These are phyloP conservation scores for Spinus pinus DNA, from an alignment of 2,797 vertebrate species.

Conservation along the genomic window DNA sequence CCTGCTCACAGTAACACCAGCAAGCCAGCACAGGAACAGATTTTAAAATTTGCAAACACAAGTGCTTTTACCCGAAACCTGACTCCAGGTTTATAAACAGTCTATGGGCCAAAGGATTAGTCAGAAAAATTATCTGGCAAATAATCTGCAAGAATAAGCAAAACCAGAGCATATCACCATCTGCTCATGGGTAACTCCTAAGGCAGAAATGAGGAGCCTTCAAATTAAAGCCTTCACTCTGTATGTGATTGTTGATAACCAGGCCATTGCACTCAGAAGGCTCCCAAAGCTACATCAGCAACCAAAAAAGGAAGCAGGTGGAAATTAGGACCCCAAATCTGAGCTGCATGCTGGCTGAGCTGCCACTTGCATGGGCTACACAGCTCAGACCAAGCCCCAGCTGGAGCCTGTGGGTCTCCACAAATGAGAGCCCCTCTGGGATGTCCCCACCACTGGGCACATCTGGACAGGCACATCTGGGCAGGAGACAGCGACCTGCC, in stretches of 20 bases:
- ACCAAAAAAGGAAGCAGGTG: neutral
- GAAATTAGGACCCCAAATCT: neutral
- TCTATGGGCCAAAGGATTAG: constrained; percentile 30
- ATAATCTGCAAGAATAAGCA: constrained; percentile 46
- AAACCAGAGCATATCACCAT: constrained; percentile 8
- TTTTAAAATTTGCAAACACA: constrained; percentile 48
- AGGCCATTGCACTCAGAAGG: neutral
- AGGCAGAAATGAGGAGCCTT: neutral
- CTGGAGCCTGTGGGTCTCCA: neutral
- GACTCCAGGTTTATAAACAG: constrained; percentile 41
- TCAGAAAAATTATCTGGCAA: constrained; percentile 60
- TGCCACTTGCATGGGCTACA: neutral
- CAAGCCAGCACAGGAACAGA: neutral
- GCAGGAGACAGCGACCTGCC: neutral
- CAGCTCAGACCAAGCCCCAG: neutral
- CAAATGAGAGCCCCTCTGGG: rapidly evolving
- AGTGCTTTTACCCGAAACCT: constrained; percentile 32
- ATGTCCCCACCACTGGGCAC: neutral
- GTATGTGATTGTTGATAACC: neutral
- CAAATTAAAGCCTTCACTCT: neutral
- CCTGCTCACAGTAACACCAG: neutral
- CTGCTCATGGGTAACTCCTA: constrained; percentile 6
- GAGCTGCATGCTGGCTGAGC: neutral
- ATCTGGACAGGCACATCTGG: neutral
- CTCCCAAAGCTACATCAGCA: neutral